Base-by-base conservation (phyloP, 1,140 invertebrate species). In the Diprion similis region DNA sequence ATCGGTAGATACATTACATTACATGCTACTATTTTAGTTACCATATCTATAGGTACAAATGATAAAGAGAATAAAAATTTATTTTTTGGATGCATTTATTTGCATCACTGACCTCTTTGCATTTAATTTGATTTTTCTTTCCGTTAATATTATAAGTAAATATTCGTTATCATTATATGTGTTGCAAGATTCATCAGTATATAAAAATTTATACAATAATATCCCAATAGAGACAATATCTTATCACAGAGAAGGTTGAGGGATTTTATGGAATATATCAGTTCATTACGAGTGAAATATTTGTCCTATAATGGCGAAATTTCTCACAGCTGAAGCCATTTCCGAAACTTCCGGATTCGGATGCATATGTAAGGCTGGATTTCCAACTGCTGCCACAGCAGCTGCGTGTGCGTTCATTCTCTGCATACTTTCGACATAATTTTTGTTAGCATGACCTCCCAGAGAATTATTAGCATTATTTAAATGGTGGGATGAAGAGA, bases 221-320 rank as follows among this genome's bases (percentile, higher is more conserved):
- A 59, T 13, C n/a, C 11, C 3, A 59, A 8, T n/a, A n/a, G n/a
- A 59, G n/a, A 37, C 24, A 59, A 59, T 59, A 4, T 59, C 51
- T 59, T 59, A 59, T 59, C 51, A 59, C 51, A 59, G 51, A 59
- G 51, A 59, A 59, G 1, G 2, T 59, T 59, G 1, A 37, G 24
- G 24, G 24, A 37, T 37, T 37, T 37, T 37, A 37, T 37, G 24
- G 24, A 37, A 37, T 37, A 37, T 37, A 37, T 37, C 24, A 37
- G 24, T 37, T 37, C 24, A 59, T 72, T 77, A 81, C 3, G 76
- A 77, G 48, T 83, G 76, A 78, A 83, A 85, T 67, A 84, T 82
- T 17, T 85, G 84, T 8, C 80, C 80, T 64, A 85, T 81, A 7
- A 83, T 77, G n/a, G 79, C 72, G 64, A 84, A 83, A 47, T 78